Conservation (phyloP, 2,888 invertebrate genomes). For the Drosophila leonis region DNA sequence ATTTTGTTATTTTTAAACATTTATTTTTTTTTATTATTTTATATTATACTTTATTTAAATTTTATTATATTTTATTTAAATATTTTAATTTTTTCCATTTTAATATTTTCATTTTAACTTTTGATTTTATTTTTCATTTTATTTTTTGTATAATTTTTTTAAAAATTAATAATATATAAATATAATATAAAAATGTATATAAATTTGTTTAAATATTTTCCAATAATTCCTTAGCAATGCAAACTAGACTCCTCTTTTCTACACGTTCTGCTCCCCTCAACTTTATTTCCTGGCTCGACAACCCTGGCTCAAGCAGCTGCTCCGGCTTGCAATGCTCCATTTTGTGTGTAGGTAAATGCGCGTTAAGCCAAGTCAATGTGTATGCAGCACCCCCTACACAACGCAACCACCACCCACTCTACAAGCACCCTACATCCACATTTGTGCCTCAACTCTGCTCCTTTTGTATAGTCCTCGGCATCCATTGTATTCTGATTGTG, state of each 20-base stretch:
- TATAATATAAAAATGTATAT: too few relatives aligned
- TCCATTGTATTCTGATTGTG: constrained; percentile 70
- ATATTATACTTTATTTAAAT: too few relatives aligned
- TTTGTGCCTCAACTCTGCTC: not conserved
- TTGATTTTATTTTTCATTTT: too few relatives aligned
- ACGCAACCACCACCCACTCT: not conserved
- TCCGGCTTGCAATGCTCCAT: constrained; percentile 37
- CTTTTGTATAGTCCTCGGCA: constrained; percentile 27
- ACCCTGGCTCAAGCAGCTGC: constrained; percentile 36
- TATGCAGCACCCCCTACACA: constrained; percentile 17
- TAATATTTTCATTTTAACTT: too few relatives aligned
- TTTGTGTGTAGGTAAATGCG: constrained; percentile 66
- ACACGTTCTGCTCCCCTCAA: not conserved
- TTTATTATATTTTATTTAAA: too few relatives aligned
- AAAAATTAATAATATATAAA: too few relatives aligned
- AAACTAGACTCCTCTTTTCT: not conserved
- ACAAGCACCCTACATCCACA: not conserved
- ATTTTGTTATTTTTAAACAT: too few relatives aligned
- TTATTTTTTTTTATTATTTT: too few relatives aligned
- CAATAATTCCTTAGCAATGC: not conserved
- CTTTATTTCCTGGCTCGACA: constrained; percentile 13
- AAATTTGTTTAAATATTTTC: too few relatives aligned
- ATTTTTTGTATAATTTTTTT: too few relatives aligned
- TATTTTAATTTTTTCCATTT: too few relatives aligned
- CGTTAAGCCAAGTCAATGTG: constrained; percentile 54